Base-by-base conservation (phyloP, 2,113 vertebrate species). In the Axis porcinus region DNA sequence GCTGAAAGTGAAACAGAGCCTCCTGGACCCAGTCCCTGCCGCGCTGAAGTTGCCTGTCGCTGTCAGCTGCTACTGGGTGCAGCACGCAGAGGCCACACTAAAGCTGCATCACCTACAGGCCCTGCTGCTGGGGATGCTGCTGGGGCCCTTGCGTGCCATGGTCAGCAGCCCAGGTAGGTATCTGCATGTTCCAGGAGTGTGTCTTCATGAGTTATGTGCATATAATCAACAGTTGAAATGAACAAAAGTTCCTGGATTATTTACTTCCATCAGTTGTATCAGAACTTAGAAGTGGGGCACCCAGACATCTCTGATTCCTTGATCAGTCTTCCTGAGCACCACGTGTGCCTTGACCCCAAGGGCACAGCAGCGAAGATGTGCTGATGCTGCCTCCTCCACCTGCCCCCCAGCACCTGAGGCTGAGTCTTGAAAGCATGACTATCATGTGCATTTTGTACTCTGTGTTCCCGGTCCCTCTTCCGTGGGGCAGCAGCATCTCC, bases 41-140 rank as follows among this genome's bases (percentile, higher is more conserved):
- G 89, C 97, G 60, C 90, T 99, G 70, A 98, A 98, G 27, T 98
- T 99, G 76, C 98, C 99, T 6, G 1, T 99, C 89, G 99, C 99
- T 36, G 98, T 98, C 79, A 99, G 98, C 0, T 99, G 99, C 98
- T 99, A 98, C 96, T 99, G 99, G 99, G 33, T 99, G 88, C 50
- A 43, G 89, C 94, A 91, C 12, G 97, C 99, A 4, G 98, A 99
- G 54, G 98, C 99, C 52, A 98, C 86, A 96, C 98, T 98, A 0
- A 98, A 98, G 6, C 17, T 97, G 43, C 97, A 97, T 17, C 98
- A 99, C 6, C 95, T 99, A 19, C 99, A 99, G 94, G 99, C 99
- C 40, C 97, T 99, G 52, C 98, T 99, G 95, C 98, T 99, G 93
- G 98, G 97, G 17, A 96, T 99, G 86, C 98, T 99, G 4, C 94